These are phyloP conservation scores for Tor tambroides DNA, from an alignment of 2,113 vertebrate genomes.

Conservation along the genomic window DNA sequence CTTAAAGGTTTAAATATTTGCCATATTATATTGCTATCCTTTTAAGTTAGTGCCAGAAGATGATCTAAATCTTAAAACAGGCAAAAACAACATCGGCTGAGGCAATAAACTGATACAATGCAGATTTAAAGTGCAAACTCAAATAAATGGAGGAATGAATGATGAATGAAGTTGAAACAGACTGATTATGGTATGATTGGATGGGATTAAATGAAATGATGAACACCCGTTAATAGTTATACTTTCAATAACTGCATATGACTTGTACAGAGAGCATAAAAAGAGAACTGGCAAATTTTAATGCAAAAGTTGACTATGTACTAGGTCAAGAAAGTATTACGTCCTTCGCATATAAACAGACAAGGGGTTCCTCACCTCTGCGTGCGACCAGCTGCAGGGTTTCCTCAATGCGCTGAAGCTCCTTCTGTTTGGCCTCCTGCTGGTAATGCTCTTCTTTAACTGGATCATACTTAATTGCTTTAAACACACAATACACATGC, in stretches of 20 bases:
- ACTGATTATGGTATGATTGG: neutral
- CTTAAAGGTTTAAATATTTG: neutral
- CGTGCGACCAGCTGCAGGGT: constrained; percentile 86
- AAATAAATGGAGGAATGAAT: neutral
- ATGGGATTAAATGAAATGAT: neutral
- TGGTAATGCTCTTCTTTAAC: constrained; percentile 90
- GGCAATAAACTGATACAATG: neutral
- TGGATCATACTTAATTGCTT: constrained; percentile 91
- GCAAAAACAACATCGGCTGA: too few relatives aligned
- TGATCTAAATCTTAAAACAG: neutral
- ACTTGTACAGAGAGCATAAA: neutral
- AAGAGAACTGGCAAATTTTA: neutral
- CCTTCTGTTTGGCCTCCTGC: constrained; percentile 91
- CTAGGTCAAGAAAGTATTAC: neutral
- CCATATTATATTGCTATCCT: neutral
- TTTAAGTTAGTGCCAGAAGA: neutral
- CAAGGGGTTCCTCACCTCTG: constrained; percentile 78
- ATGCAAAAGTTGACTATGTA: neutral
- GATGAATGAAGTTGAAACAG: neutral
- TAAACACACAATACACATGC: constrained; percentile 47
- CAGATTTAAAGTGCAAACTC: neutral
- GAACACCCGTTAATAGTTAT: neutral
- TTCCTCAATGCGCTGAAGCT: constrained; percentile 91
- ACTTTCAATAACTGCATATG: too few relatives aligned
- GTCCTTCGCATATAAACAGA: neutral